Evolutionary conservation across 2,888 invertebrate genomes (phyloP), one percentile per base, ranked within the genome.

Genomic region (Sycophila texana): DNA sequence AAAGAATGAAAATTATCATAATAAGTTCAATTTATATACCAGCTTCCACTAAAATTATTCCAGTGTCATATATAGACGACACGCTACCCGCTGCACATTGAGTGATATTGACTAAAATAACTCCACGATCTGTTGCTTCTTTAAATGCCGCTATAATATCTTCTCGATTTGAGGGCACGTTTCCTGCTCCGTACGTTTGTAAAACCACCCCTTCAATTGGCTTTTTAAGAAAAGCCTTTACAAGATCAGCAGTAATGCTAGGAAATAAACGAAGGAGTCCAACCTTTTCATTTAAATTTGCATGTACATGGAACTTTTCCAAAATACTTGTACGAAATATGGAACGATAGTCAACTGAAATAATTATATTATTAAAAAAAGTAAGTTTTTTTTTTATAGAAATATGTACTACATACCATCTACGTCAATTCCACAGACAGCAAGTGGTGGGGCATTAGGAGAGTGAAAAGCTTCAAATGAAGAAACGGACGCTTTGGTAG

Each of bases 141-240:
- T 92, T 91, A 22, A 99, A 91, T 83, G 94, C 95, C 0, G 93
- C 91, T 10, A 98, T 90, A 1, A 99, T 91, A 84, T 98, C 98
- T n/a, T 91, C 91, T 12, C 97, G 93, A 87, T 95, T 95, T 0
- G 94, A 94, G 0, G 99, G 99, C 53, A 98, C 94, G 88, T 99
- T 99, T 0, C 99, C 99, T 0, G 96, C 93, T 0, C 99, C 99
- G 86, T 97, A 99, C 0, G 96, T 96, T 90, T 98, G 97, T 58
- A 99, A 90, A 0, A 99, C 96, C 0, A 98, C 94, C 16, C 99
- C 96, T 85, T 93, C 91, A 80, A 95, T 95, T 16, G 97, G 96
- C 1, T 96, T 94, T 83, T 95, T 93, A 55, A 95, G 91, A 86
- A 95, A 95, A 0, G 95, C 94, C 83, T 91, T 92, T 1, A 96